A percentile compares a stretch with the other conserved stretches of the same genome.
phyloP scores from a whole-genome alignment of 2,797 vertebrate genomes.

The Urocyon cinereoargenteus region DNA sequence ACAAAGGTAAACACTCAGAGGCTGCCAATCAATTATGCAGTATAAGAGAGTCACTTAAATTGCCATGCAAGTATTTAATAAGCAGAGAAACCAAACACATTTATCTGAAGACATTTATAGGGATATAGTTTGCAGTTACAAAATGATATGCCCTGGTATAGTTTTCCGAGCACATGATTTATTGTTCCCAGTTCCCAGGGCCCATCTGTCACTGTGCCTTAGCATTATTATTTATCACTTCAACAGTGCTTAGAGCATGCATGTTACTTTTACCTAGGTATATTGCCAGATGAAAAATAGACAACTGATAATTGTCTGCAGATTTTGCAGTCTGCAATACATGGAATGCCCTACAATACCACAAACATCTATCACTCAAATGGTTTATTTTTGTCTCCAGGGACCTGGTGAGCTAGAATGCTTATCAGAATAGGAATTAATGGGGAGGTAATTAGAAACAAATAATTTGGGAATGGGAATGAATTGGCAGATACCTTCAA shows the following conservation, averaged over 20 bases:
- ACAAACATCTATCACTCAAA: not conserved
- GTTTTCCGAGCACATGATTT: constrained; percentile 29
- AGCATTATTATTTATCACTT: constrained; percentile 62
- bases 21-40: constrained; percentile 61
- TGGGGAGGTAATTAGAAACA: not conserved
- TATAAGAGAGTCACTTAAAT: constrained; percentile 41
- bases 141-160: not conserved
- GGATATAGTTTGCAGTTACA: constrained; percentile 22
- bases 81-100: constrained; percentile 39
- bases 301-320: not conserved
- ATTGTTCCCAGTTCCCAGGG: not conserved
- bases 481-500: not conserved
- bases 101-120: constrained; percentile 59
- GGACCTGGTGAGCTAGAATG: not conserved
- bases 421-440: not conserved
- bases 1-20: constrained; percentile 71
- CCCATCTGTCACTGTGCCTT: constrained; percentile 50
- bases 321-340: not conserved
- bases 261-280: not conserved
- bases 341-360: not conserved
- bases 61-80: constrained; percentile 63
- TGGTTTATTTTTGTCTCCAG: not conserved
- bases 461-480: not conserved
- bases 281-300: constrained; percentile 43
- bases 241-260: not conserved